These are phyloP conservation scores for Bombus polaris DNA, from an alignment of 1,140 invertebrate genomes.

Conservation along the genomic window DNA sequence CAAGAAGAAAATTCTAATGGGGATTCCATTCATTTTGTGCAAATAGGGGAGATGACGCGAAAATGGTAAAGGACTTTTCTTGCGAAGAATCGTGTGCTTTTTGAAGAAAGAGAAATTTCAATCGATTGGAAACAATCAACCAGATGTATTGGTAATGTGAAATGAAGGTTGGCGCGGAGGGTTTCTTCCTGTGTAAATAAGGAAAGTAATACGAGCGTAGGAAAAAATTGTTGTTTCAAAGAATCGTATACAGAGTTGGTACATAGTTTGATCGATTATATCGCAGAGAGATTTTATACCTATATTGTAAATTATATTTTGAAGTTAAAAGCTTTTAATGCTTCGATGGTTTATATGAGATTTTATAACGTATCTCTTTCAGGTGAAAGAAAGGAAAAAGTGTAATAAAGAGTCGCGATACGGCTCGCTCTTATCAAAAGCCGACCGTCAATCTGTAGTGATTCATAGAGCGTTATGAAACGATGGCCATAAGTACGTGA, in stretches of 20 bases:
- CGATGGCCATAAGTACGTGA: neutral
- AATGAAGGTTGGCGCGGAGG: neutral
- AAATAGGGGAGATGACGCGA: neutral
- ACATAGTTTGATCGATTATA: neutral
- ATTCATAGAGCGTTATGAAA: constrained; percentile 13
- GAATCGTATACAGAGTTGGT: neutral
- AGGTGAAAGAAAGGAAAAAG: neutral
- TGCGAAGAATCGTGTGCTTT: neutral
- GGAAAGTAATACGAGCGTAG: neutral
- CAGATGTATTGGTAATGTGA: neutral
- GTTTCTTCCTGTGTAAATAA: neutral
- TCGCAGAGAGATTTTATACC: neutral
- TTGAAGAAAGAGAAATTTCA: neutral
- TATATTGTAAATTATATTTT: neutral
- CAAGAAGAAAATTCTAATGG: no score
- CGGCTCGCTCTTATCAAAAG: neutral
- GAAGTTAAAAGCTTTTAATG: neutral
- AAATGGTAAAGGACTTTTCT: neutral
- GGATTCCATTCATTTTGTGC: no score
- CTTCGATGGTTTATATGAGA: no score
- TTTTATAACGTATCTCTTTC: neutral
- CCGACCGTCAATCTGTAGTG: neutral
- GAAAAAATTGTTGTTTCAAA: neutral
- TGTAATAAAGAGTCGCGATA: neutral
- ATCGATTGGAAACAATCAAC: neutral